phyloP scores from a whole-genome alignment of 92 coral and sea anemone species.

The Hydrozoanthus gracilis region DNA sequence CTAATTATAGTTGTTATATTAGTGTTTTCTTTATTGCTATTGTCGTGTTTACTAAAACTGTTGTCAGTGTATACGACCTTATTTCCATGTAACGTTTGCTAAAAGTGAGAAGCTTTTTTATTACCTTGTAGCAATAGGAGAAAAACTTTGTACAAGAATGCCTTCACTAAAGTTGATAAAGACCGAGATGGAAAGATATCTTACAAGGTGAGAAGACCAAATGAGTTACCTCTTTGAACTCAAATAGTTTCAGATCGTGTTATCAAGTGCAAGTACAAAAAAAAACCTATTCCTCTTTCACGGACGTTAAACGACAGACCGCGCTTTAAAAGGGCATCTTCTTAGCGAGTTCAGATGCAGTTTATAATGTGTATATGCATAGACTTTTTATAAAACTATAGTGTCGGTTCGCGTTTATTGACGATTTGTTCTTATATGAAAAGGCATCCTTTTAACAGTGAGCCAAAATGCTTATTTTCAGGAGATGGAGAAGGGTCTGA shows the following conservation, averaged over 20 bases:
- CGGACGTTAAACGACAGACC: background rate
- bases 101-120: too few species aligned
- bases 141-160: slow-evolving; percentile 90
- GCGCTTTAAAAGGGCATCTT: background rate
- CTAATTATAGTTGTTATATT: too few species aligned
- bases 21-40: too few species aligned
- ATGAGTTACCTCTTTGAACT: background rate
- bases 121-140: slow-evolving; percentile 80
- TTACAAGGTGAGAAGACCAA: slow-evolving; percentile 67
- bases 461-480: slow-evolving; percentile 13
- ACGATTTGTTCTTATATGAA: too few species aligned
- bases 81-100: too few species aligned
- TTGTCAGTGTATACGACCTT: too few species aligned
- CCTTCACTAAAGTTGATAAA: slow-evolving; percentile 86
- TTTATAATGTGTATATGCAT: too few species aligned
- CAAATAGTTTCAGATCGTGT: background rate
- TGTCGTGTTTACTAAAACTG: too few species aligned
- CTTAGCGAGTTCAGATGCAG: too few species aligned
- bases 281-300: background rate
- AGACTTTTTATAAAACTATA: too few species aligned
- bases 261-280: background rate
- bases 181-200: slow-evolving; percentile 91
- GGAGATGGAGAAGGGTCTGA: slow-evolving; percentile 92
- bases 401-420: too few species aligned
- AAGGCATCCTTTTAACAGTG: background rate